Evolutionary conservation across 2,797 vertebrate genomes (phyloP), one percentile per base, ranked within the genome.

Genomic region (Schizopygopsis pylzovi): DNA sequence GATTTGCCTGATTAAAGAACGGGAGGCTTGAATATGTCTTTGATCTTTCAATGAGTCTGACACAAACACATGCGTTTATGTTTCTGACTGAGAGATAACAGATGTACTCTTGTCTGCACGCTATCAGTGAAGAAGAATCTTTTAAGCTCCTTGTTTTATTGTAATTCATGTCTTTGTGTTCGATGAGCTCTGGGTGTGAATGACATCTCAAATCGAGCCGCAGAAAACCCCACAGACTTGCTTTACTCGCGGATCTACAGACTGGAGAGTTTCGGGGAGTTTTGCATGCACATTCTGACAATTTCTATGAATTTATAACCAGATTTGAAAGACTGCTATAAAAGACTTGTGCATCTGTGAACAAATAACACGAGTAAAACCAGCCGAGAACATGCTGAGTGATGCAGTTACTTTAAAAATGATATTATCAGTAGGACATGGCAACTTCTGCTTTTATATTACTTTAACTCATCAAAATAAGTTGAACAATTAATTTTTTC

Each of bases 111-210:
- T 28, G 75, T 84, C 77, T 92, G 83, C 87, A 92, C 90, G 89
- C 91, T 91, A 94, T 94, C 91, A 90, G 87, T 91, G 87, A 86
- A 85, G 75, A 92, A 89, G 93, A 95, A 94, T 93, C 93, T 91
- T 90, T 93, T 93, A 94, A 94, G 90, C 93, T 92, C 93, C 91
- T 92, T 93, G 88, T 94, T 93, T 93, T 92, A 92, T 91, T 92
- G 91, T 94, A 93, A 95, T 94, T 93, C 94, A 93, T 90, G 92
- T 88, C 41, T 47, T 79, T 67, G 41, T 47, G 47, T 49, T 61
- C 37, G 28, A 65, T 25, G 13, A 39, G 49, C 7, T 77, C 15
- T 77, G 6, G 4, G 52, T 56, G n/a, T 9, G 52, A 77, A 52
- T 47, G 70, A 72, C 25, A 72, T 41, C 75, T 56, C 52, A 56